phyloP scores from a whole-genome alignment of 2,113 vertebrate genomes.

The Nerophis ophidion region DNA sequence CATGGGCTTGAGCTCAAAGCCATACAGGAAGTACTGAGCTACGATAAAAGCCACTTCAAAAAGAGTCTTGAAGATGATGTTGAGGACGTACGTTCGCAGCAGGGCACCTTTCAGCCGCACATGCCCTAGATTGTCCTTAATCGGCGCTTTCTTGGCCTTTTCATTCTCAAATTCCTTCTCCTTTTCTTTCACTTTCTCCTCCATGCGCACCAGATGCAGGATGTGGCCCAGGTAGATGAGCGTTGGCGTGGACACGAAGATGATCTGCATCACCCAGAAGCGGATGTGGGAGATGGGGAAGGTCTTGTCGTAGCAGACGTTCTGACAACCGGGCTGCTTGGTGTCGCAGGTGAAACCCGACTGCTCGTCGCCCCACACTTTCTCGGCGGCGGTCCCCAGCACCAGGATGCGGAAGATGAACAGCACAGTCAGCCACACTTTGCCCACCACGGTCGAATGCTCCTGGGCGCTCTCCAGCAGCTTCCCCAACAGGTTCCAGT shows the following conservation, averaged over 20 bases:
- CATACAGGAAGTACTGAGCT: constrained; percentile 81
- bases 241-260: constrained; percentile 84
- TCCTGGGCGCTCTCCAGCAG: constrained; percentile 84
- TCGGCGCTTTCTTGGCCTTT: constrained; percentile 45
- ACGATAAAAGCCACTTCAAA: constrained; percentile 83
- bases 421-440: constrained; percentile 84
- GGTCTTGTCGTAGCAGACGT: constrained; percentile 83
- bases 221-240: constrained; percentile 86
- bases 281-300: constrained; percentile 88
- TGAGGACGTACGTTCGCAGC: constrained; percentile 80
- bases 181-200: constrained; percentile 74
- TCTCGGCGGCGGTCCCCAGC: constrained; percentile 78
- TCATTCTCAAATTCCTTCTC: constrained; percentile 45
- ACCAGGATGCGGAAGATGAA: constrained; percentile 86
- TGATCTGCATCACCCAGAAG: constrained; percentile 93
- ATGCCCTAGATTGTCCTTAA: constrained; percentile 63
- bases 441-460: constrained; percentile 83
- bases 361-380: constrained; percentile 84
- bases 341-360: constrained; percentile 85
- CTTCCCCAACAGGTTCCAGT: constrained; percentile 82
- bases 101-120: constrained; percentile 75
- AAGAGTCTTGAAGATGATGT: constrained; percentile 80
- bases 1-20: constrained; percentile 81
- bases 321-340: constrained; percentile 86
- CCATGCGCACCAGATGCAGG: constrained; percentile 80